These are phyloP conservation scores for Serranus cabrilla DNA, from an alignment of 2,797 vertebrate species.

Conservation along the genomic window DNA sequence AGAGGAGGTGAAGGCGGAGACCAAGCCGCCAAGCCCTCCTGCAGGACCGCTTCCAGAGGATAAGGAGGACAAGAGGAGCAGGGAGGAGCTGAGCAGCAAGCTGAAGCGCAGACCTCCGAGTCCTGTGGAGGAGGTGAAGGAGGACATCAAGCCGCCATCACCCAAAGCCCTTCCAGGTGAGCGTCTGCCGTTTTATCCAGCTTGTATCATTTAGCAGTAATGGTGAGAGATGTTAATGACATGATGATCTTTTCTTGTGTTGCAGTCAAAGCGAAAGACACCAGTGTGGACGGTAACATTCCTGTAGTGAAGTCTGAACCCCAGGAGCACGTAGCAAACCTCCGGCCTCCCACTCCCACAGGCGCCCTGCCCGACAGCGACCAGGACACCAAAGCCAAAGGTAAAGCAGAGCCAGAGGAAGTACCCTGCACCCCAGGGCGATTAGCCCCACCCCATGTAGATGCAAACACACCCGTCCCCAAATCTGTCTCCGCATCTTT, in stretches of 20 bases:
- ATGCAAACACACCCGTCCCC: conserved; percentile 72
- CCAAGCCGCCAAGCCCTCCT: conserved; percentile 70
- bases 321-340: conserved; percentile 68
- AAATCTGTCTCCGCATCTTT: conserved; percentile 79
- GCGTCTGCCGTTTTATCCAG: conserved; percentile 2
- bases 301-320: conserved; percentile 77
- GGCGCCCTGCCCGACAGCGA: conserved; percentile 82
- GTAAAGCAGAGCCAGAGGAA: conserved; percentile 81
- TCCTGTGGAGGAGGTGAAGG: conserved; percentile 59
- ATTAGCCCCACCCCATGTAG: conserved; percentile 75
- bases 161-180: conserved; percentile 85
- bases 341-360: conserved; percentile 84
- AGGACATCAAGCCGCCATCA: conserved; percentile 80
- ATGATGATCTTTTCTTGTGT: conserved; percentile 20
- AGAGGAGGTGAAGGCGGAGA: conserved; percentile 60
- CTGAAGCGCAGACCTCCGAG: conserved; percentile 68
- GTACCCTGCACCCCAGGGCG: conserved; percentile 83
- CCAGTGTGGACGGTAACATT: conserved; percentile 70
- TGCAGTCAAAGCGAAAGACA: conserved; percentile 73
- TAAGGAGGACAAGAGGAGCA: conserved; percentile 58
- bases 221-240: neutral
- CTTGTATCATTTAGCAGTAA: neutral
- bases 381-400: conserved; percentile 79
- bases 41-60: conserved; percentile 56
- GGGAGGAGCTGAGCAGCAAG: conserved; percentile 67